Evolutionary conservation across 1,140 invertebrate genomes (phyloP), one percentile per base, ranked within the genome.

Genomic region (Dendrolimus kikuchii): DNA sequence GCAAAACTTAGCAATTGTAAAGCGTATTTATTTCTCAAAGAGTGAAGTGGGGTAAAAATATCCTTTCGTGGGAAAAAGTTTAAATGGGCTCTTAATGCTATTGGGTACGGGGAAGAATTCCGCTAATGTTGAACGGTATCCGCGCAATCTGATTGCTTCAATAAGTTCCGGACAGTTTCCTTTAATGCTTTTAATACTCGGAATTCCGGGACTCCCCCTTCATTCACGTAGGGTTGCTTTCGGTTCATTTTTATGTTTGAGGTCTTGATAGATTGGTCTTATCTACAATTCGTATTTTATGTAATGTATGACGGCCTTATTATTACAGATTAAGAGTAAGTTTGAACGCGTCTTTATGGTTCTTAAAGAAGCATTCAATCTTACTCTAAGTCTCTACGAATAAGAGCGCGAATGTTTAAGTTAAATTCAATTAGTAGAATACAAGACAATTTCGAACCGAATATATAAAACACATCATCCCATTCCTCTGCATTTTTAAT

Each of bases 71-170:
- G 70, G 57, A 67, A 68, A 69, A 81, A 84, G 68, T 79, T 81
- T 73, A 81, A 85, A 81, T 77, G 75, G 68, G 62, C 62, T 70
- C 73, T 74, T 81, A 82, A 82, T 81, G 68, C 75, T 74, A 81
- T 82, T 79, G 75, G 74, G 76, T 78, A 68, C 68, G 60, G 60
- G 66, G 71, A 82, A 78, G 81, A 80, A 82, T 82, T 77, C 66
- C 63, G 78, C 71, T 81, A 81, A 85, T 82, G 73, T 81, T 80
- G 66, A 81, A 71, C 72, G 79, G 77, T 80, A 81, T 82, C 70
- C 72, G 71, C 68, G 72, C 75, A 80, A 80, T 85, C 80, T 79
- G 77, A 81, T 81, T 78, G 78, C 77, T 80, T 73, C 81, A 77
- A 85, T 82, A 85, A 85, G 73, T 82, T 85, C 76, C 66, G 71